phyloP scores from a whole-genome alignment of 2,113 vertebrate genomes.

The Phocoena sinus region DNA sequence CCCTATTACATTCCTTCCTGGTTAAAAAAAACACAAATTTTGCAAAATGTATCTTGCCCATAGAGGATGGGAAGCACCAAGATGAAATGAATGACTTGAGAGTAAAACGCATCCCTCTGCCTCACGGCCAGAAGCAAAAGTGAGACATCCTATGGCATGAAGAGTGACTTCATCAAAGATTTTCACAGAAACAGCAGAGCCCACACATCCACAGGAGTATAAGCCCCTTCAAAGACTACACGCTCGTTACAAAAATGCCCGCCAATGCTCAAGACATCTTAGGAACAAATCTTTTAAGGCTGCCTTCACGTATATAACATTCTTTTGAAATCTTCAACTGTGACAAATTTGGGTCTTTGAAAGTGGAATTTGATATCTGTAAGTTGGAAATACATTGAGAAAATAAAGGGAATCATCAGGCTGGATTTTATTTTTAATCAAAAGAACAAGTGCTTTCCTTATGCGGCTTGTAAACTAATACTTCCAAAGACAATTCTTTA shows the following conservation, averaged over 20 bases:
- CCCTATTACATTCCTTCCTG: background rate
- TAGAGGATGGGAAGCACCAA: constrained; percentile 15
- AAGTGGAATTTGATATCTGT: background rate
- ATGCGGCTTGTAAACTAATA: background rate
- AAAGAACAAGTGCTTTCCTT: constrained; percentile 16
- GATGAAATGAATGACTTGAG: background rate
- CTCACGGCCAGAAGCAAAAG: background rate
- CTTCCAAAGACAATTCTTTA: background rate
- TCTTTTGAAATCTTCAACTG: constrained; percentile 39
- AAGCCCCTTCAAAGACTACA: constrained; percentile 23
- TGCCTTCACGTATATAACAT: background rate
- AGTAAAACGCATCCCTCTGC: background rate
- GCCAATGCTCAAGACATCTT: background rate
- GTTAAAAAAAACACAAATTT: background rate
- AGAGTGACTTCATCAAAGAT: background rate
- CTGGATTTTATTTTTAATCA: constrained; percentile 14
- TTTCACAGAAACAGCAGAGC: background rate
- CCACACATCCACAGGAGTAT: background rate
- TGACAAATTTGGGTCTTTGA: constrained; percentile 39
- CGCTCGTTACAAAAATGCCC: background rate
- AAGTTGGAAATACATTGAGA: background rate
- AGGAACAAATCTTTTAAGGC: constrained; percentile 2
- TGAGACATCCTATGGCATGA: background rate
- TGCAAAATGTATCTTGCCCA: background rate
- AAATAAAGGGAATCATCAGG: constrained; percentile 20